phyloP scores from a whole-genome alignment of 2,113 vertebrate genomes.

The Neotragus moschatus region DNA sequence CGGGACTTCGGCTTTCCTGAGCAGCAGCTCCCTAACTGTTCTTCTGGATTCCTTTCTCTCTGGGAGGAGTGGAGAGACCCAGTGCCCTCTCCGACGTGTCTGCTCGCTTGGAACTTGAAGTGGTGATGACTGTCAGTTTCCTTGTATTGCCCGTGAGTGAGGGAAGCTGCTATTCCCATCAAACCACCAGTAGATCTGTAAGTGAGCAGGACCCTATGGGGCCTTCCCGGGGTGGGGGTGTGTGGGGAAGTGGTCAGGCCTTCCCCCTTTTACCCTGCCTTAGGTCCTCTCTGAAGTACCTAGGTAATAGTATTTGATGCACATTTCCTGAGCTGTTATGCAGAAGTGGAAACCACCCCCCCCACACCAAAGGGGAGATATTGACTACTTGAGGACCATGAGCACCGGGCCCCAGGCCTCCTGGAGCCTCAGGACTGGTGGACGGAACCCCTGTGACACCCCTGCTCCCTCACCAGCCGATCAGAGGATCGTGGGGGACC shows the following conservation, averaged over 20 bases:
- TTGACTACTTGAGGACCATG: not conserved
- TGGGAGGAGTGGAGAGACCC: not conserved
- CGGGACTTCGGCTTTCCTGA: not conserved
- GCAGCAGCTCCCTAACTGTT: not conserved
- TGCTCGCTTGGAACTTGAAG: not conserved
- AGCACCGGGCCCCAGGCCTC: not conserved
- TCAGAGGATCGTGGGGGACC: not conserved
- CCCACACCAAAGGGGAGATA: not conserved
- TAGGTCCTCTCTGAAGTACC: not conserved
- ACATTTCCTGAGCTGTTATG: not conserved
- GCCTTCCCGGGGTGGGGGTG: not conserved
- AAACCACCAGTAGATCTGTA: not conserved
- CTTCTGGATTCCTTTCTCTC: not conserved
- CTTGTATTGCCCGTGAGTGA: not conserved
- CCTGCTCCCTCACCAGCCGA: not conserved
- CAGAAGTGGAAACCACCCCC: not conserved
- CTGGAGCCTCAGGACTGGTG: not conserved
- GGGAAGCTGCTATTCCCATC: not conserved
- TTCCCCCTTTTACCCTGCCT: not conserved
- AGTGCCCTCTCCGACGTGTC: not conserved
- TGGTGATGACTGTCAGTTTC: rapidly evolving
- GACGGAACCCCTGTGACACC: not conserved
- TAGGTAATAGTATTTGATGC: not conserved
- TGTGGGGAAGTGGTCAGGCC: not conserved
- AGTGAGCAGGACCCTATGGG: not conserved